These are phyloP conservation scores for Mus musculus DNA, from an alignment of 2,113 vertebrate species.

Conservation along the genomic window GRCm39 chr9:46614501-46615000, in stretches of 20 bases:
- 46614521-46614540: not conserved
- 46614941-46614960: not conserved
- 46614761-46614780: not conserved
- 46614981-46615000: not conserved
- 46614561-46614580: not conserved
- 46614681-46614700: slow-evolving; percentile 5
- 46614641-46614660: not conserved
- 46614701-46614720: slow-evolving; percentile 11
- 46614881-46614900: not conserved
- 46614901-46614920: not conserved
- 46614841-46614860: not conserved
- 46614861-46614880: not conserved
- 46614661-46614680: not conserved
- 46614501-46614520: not conserved
- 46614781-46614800: not conserved
- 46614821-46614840: not conserved
- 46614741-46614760: not conserved
- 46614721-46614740: slow-evolving; percentile 15
- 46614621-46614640: not conserved
- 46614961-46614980: not conserved
- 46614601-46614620: not conserved
- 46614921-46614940: not conserved
- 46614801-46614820: not conserved
- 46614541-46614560: not conserved
- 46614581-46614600: not conserved